Evolutionary conservation across 2,797 vertebrate species (phyloP), one percentile per base, ranked within the genome.

Genomic region (Eupleurogrammus muticus): DNA sequence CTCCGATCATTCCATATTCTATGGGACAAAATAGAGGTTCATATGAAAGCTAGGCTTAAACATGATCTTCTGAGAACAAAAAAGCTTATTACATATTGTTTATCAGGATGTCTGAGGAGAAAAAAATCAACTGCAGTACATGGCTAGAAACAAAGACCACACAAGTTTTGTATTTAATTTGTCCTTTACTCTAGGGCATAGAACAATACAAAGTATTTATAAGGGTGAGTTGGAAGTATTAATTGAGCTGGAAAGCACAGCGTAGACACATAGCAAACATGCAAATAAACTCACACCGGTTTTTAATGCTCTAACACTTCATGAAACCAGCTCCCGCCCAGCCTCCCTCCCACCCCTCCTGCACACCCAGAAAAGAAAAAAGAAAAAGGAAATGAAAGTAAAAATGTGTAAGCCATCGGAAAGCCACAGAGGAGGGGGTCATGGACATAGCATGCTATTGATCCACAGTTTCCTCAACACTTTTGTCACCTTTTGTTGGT

Each of bases 1-100:
- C 97, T 97, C 97, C 97, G 96, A 99, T 99, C 98, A 99, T 98
- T 99, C 97, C 98, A 99, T 98, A 99, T 98, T 99, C 98, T 99
- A 98, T 86, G 97, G 97, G 97, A 99, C 96, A 99, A 96, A 99
- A 98, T 99, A 99, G 96, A 99, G 97, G 96, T 98, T 97, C 94
- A 98, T 90, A 90, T 98, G 96, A 99, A 98, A 97, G 95, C 97
- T 98, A 93, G 85, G 80, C 86, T 93, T 91, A 89, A 82, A 93
- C 93, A 95, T 81, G 90, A 84, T 89, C 86, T 91, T 92, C 88
- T 92, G 89, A 92, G 89, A 92, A 91, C 83, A 92, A 89, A 92
- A 89, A 89, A 85, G 82, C 87, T 91, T 92, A 91, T 92, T 91
- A 92, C 92, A 93, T 93, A 92, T 83, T 90, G 70, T 92, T 90